Evolutionary conservation across 2,888 invertebrate species (phyloP).

Genomic region (Copidosoma aretas): DNA sequence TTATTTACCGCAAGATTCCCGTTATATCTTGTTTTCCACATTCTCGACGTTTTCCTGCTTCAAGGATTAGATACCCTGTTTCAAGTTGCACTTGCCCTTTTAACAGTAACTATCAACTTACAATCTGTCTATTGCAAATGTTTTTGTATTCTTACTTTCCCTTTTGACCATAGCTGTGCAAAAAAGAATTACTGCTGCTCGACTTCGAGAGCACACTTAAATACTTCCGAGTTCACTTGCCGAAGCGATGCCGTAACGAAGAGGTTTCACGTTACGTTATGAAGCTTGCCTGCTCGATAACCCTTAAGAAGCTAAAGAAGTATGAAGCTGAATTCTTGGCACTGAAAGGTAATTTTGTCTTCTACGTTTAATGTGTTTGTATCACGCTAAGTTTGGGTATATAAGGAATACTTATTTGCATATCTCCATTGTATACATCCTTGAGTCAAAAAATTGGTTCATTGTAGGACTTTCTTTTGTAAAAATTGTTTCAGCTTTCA

Average conservation of each 20-base stretch:
- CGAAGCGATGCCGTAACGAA: slow-evolving; percentile 93
- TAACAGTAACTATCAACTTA: slow-evolving; percentile 72
- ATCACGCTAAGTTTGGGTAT: slow-evolving; percentile 13
- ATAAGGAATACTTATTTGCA: neutral
- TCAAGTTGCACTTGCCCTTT: slow-evolving; percentile 92
- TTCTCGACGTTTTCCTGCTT: slow-evolving; percentile 93
- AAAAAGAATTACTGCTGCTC: slow-evolving; percentile 86
- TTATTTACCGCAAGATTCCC: slow-evolving; percentile 99
- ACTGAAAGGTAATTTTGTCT: slow-evolving; percentile 71
- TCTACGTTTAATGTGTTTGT: slow-evolving; percentile 56
- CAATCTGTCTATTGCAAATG: neutral
- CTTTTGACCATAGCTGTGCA: slow-evolving; percentile 68
- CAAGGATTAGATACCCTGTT: slow-evolving; percentile 95
- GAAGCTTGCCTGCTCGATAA: slow-evolving; percentile 87
- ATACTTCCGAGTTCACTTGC: slow-evolving; percentile 96
- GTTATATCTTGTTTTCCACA: slow-evolving; percentile 94
- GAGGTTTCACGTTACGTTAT: slow-evolving; percentile 88
- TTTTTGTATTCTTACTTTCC: slow-evolving; percentile 36
- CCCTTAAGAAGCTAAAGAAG: slow-evolving; percentile 91
- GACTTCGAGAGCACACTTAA: slow-evolving; percentile 98
- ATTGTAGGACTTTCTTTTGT: slow-evolving; percentile 10
- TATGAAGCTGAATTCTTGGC: slow-evolving; percentile 90
- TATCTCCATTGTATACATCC: neutral
- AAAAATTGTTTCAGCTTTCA: neutral
- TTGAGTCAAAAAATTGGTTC: neutral